Base-by-base conservation (phyloP, 2,888 invertebrate genomes). In the Standfussiana lucernea region DNA sequence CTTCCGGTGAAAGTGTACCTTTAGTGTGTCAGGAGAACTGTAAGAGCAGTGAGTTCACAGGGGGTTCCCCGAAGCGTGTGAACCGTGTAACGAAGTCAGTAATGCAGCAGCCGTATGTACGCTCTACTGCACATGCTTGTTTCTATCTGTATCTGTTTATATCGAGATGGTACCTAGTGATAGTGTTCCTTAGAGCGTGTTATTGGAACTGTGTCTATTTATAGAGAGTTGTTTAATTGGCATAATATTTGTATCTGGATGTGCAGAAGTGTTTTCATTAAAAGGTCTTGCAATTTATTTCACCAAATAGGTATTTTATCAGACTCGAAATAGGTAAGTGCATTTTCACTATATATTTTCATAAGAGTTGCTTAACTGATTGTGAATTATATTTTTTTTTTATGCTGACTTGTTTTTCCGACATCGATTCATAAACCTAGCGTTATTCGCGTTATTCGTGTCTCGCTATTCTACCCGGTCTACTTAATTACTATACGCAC, bases 11-110 rank as follows among this genome's bases (percentile, higher is more conserved):
- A 1, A 1, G 50, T 4, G 11, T 11, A 47, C 42, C 42, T 15
- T 13, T 7, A 53, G 35, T 24, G 24, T 35, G 2, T 35, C 24
- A 37, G 35, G 35, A 35, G 6, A 24, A 37, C 24, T 62, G 1
- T 24, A 37, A 37, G 13, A 37, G 13, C 62, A 62, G 24, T 37
- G 35, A 62, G 24, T 37, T 37, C 75, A 75, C 56, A 62, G 35
- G 71, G 42, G 59, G 13, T 21, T 74, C 40, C 56, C 68, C 65
- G 85, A 85, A 84, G 80, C 89, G 87, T 85, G 86, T 86, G 81
- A 85, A 86, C 85, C 79, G 83, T 79, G 75, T 90, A 90, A 91
- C 88, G 85, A 89, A 90, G 89, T 88, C 85, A 87, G 88, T 89
- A 87, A 86, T 83, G 77, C 77, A 83, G 77, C 74, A 77, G 79